These are phyloP conservation scores for Perca schrenkii DNA, from an alignment of 2,113 vertebrate genomes.

Conservation along the genomic window DNA sequence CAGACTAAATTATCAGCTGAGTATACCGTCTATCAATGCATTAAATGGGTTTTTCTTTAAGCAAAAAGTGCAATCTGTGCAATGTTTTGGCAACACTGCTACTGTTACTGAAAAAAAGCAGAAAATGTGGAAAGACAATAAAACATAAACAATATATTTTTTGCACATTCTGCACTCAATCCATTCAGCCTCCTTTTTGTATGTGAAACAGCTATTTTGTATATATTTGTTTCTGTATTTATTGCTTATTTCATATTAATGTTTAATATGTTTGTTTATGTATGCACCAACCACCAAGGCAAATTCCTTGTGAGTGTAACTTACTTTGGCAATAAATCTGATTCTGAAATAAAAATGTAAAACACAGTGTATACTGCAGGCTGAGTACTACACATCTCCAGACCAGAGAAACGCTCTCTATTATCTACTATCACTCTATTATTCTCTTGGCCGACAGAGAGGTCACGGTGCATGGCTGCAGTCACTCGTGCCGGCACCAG, in stretches of 20 bases:
- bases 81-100: not conserved
- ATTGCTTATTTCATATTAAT: too few species aligned
- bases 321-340: too few species aligned
- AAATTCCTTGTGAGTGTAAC: too few species aligned
- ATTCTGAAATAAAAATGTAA: not conserved
- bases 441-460: not conserved
- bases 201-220: too few species aligned
- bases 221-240: too few species aligned
- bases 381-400: not conserved
- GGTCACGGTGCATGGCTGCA: conserved; percentile 13
- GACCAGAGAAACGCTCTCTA: not conserved
- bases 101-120: not conserved
- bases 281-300: too few species aligned
- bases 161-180: too few species aligned
- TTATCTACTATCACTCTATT: not conserved
- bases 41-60: not conserved
- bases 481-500: conserved; percentile 16
- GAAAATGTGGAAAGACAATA: not conserved
- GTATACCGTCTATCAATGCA: not conserved
- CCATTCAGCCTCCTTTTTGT: too few species aligned
- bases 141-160: not conserved
- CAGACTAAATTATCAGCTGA: not conserved
- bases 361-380: not conserved
- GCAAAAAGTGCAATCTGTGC: not conserved
- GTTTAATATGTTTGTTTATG: too few species aligned